Base-by-base conservation (phyloP, 2,797 vertebrate genomes). In the Leptatherina wallacei region DNA sequence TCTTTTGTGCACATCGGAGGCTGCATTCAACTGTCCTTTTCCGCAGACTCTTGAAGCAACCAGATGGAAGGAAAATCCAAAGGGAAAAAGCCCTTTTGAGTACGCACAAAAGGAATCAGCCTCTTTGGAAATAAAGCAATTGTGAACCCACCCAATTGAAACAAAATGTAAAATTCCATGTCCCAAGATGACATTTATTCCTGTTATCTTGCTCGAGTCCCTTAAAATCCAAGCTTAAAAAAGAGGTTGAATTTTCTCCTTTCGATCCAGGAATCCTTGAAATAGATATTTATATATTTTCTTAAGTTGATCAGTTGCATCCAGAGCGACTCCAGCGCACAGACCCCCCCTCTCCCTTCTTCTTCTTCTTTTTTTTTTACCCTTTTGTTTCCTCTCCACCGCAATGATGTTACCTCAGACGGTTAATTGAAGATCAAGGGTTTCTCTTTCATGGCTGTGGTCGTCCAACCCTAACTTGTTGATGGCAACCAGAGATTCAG, bases 1-100 rank as follows among this genome's bases (percentile, higher is more conserved):
- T 98, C 98, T 99, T 98, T 97, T 97, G 97, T 97, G 97, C 93
- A 98, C 98, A 97, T 98, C 96, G 96, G 96, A 96, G 96, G 95
- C 96, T 97, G 97, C 97, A 99, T 99, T 99, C 98, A 99, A 98
- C 97, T 97, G 94, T 98, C 96, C 94, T 96, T 95, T 95, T 93
- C 92, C 71, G 87, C 90, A 94, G 96, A 97, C 96, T 94, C 95
- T 95, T 95, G 95, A 95, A 95, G 93, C 95, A 87, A 94, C 96
- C 96, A 97, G 95, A 96, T 95, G 95, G 96, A 95, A 91, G 93
- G 95, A 94, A 95, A 96, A 96, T 98, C 95, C 95, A 96, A 93
- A 81, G 91, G 92, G 81, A 91, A 94, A 94, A 93, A 97, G 93
- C 94, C 96, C 97, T 94, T 96, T 94, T 94, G 94, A 95, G 84